Evolutionary conservation across 2,797 vertebrate genomes (phyloP).

Genomic region (Petrocephalus schoutedeni): DNA sequence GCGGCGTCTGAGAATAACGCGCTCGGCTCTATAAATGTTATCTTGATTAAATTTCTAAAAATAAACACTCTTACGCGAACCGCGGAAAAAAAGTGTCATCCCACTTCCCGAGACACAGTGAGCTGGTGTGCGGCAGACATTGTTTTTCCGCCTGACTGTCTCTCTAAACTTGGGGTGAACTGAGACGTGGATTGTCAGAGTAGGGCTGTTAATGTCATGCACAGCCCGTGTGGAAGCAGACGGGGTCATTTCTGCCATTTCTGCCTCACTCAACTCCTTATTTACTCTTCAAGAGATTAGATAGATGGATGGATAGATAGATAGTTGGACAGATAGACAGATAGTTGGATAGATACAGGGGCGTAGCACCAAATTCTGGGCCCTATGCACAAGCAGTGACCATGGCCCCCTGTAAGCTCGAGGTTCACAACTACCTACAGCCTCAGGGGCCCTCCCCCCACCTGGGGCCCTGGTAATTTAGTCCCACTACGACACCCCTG

Average conservation of each 20-base stretch:
- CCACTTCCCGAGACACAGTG: not conserved
- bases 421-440: too few species aligned
- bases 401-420: too few species aligned
- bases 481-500: too few species aligned
- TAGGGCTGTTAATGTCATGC: not conserved
- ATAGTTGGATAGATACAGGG: too few species aligned
- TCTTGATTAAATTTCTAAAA: constrained; percentile 58
- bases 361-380: too few species aligned
- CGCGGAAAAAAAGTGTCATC: not conserved
- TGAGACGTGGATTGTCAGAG: not conserved
- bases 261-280: not conserved
- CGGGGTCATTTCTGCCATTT: not conserved
- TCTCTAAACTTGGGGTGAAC: not conserved
- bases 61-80: constrained; percentile 38
- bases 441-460: too few species aligned
- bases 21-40: constrained; percentile 50
- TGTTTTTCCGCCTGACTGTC: not conserved
- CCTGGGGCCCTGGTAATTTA: too few species aligned
- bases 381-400: too few species aligned
- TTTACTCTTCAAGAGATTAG: not conserved
- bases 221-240: not conserved
- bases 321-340: not conserved
- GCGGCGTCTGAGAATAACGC: not conserved
- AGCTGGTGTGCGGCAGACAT: not conserved
- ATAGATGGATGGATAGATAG: not conserved